A percentile compares a stretch with the other conserved stretches of the same genome.
These are phyloP conservation scores for Notolepis coatsorum DNA, from an alignment of 2,797 vertebrate species.

Conservation along the genomic window DNA sequence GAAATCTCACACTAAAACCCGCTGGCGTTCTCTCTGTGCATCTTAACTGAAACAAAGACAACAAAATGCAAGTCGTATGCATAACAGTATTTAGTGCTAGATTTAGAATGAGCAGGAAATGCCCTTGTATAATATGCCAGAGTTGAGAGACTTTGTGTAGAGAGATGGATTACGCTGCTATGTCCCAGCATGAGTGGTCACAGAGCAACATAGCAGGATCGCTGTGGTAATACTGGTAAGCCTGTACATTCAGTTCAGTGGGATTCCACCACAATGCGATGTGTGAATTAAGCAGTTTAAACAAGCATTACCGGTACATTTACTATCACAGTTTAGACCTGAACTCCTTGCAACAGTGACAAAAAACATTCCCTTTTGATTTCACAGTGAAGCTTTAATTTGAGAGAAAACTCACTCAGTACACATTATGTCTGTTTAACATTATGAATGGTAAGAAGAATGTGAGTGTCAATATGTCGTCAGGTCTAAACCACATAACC, in stretches of 20 bases:
- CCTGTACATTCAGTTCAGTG: slow-evolving; percentile 22
- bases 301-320: slow-evolving; percentile 27
- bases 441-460: neutral
- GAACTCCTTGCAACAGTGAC: neutral
- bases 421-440: neutral
- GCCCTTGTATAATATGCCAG: slow-evolving; percentile 14
- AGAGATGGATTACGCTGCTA: slow-evolving; percentile 29
- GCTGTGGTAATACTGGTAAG: slow-evolving; percentile 27
- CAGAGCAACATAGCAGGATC: slow-evolving; percentile 3
- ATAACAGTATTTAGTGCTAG: slow-evolving; percentile 11
- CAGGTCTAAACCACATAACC: neutral
- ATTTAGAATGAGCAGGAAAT: slow-evolving; percentile 20
- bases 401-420: neutral
- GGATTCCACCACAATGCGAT: slow-evolving; percentile 24
- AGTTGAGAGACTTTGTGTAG: slow-evolving; percentile 8
- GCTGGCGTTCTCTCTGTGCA: slow-evolving; percentile 4
- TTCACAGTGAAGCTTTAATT: no score
- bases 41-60: slow-evolving; percentile 23
- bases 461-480: neutral
- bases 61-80: no score
- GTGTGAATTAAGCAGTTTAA: slow-evolving; percentile 12
- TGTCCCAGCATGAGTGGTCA: slow-evolving; percentile 24
- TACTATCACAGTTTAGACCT: neutral
- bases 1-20: slow-evolving; percentile 19
- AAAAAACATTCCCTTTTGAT: neutral